These are phyloP conservation scores for Glaucidium brasilianum DNA, from an alignment of 2,113 vertebrate genomes.

Conservation along the genomic window DNA sequence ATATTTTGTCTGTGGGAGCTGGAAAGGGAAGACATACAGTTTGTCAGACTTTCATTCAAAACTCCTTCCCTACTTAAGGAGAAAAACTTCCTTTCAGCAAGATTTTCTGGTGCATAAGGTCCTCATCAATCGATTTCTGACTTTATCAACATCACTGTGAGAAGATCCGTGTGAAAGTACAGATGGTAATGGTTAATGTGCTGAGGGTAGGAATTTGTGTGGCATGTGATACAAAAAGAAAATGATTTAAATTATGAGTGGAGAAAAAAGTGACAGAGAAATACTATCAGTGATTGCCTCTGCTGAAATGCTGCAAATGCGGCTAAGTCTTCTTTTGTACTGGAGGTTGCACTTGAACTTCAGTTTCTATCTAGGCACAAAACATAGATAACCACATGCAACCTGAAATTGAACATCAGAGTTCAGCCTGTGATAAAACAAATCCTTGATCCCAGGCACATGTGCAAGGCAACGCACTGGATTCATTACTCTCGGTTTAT, in stretches of 20 bases:
- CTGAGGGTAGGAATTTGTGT: neutral
- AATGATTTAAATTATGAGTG: neutral
- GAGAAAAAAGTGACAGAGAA: neutral
- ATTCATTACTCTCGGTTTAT: neutral
- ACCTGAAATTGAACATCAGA: neutral
- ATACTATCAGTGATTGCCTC: neutral
- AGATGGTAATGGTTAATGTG: neutral
- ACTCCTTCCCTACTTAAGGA: neutral
- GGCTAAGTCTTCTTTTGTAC: neutral
- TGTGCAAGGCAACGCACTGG: neutral
- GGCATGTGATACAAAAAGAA: neutral
- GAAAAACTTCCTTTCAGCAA: neutral
- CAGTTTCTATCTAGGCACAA: neutral
- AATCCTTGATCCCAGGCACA: neutral
- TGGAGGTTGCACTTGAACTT: neutral
- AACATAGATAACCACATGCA: neutral
- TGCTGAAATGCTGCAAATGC: neutral
- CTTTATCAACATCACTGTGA: neutral
- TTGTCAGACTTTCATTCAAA: neutral
- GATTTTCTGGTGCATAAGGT: neutral
- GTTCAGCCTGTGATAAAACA: neutral
- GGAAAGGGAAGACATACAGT: neutral
- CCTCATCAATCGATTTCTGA: neutral
- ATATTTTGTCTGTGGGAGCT: neutral
- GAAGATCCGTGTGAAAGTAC: neutral